A percentile compares a stretch with the other conserved stretches of the same genome.
These are phyloP conservation scores for Saccopteryx bilineata DNA, from an alignment of 2,113 vertebrate species.

Conservation along the genomic window DNA sequence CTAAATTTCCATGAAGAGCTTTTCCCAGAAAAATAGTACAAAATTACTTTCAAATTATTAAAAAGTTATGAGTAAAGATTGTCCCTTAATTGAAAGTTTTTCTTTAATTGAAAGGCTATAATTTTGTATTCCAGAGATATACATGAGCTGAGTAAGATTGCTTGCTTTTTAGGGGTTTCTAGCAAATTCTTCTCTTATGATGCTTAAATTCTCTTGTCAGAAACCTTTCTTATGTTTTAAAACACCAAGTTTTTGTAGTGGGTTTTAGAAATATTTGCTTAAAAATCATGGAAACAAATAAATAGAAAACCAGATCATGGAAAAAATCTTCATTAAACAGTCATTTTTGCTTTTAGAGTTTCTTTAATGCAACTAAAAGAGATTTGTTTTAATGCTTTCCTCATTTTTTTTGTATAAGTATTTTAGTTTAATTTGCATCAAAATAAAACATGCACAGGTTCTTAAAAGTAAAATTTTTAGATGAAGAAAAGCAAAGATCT, in stretches of 20 bases:
- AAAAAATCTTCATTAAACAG: conserved; percentile 76
- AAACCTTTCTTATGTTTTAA: conserved; percentile 49
- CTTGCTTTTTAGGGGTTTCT: conserved; percentile 36
- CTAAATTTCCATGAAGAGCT: background rate
- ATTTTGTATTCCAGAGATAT: conserved; percentile 53
- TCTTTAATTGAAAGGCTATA: conserved; percentile 23
- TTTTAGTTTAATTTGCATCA: conserved; percentile 37
- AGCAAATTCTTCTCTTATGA: conserved; percentile 41
- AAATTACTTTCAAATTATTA: conserved; percentile 63
- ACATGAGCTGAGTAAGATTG: background rate
- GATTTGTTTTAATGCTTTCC: background rate
- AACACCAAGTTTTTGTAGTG: conserved; percentile 49
- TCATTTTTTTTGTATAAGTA: background rate
- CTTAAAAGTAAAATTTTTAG: background rate
- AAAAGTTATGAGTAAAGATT: background rate
- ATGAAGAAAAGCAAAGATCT: background rate
- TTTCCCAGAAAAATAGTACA: conserved; percentile 19
- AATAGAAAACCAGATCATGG: conserved; percentile 70
- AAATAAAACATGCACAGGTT: background rate
- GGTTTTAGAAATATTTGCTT: conserved; percentile 78
- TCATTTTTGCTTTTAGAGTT: conserved; percentile 72
- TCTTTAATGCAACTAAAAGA: conserved; percentile 13
- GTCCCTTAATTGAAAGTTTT: conserved; percentile 45
- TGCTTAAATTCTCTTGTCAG: conserved; percentile 25
- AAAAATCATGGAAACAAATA: conserved; percentile 68